Evolutionary conservation across 2,888 invertebrate species (phyloP).

Genomic region (Melanostoma mellinum): DNA sequence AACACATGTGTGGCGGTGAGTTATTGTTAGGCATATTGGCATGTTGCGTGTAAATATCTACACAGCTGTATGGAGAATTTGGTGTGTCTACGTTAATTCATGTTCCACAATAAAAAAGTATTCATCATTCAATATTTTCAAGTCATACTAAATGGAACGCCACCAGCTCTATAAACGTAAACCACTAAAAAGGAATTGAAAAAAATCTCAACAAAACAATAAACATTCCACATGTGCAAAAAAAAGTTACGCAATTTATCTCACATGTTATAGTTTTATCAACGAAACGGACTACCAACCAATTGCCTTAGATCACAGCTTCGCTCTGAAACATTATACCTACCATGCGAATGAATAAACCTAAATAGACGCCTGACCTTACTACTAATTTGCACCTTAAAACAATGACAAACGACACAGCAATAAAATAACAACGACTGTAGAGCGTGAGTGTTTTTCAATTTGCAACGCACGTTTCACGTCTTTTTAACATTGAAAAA

Average conservation of each 20-base stretch:
- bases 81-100: too few relatives aligned
- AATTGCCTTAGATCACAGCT: constrained; percentile 19
- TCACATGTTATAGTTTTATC: constrained; percentile 33
- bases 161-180: not conserved
- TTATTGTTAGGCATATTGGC: too few relatives aligned
- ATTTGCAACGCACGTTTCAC: constrained; percentile 53
- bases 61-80: too few relatives aligned
- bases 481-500: constrained; percentile 59
- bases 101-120: too few relatives aligned
- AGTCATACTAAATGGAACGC: constrained; percentile 1
- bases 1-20: too few relatives aligned
- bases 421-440: constrained; percentile 16
- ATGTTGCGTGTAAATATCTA: too few relatives aligned
- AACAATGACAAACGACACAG: constrained; percentile 17
- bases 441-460: constrained; percentile 34
- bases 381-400: constrained; percentile 55
- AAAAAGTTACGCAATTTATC: constrained; percentile 46
- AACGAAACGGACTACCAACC: not conserved
- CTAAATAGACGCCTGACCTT: constrained; percentile 56
- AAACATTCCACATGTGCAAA: constrained; percentile 7
- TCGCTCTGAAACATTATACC: constrained; percentile 8
- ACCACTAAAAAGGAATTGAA: not conserved
- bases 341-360: constrained; percentile 46
- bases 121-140: not conserved
- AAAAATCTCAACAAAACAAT: constrained; percentile 9